These are phyloP conservation scores for Spialia ferax DNA, from an alignment of 2,888 invertebrate genomes.

Conservation along the genomic window DNA sequence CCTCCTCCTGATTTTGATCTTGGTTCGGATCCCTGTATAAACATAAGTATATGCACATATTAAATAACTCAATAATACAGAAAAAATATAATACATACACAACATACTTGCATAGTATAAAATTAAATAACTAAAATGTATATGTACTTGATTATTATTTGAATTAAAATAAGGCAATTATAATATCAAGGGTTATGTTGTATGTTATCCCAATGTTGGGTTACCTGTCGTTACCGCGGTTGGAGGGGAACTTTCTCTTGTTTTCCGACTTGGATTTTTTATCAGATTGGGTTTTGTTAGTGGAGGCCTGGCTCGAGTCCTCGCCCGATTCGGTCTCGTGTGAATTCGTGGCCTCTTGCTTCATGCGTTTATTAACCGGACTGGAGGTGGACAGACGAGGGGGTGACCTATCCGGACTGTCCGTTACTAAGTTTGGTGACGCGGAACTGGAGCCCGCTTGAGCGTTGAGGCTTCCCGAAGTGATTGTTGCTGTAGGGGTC, in stretches of 20 bases:
- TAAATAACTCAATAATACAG: conserved; percentile 8
- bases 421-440: background rate
- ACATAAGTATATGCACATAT: conserved; percentile 28
- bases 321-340: background rate
- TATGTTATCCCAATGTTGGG: background rate
- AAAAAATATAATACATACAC: conserved; percentile 5
- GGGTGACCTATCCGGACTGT: conserved; percentile 7
- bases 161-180: background rate
- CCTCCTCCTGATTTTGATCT: conserved; percentile 3
- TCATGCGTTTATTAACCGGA: conserved; percentile 24
- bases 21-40: conserved; percentile 19
- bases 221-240: conserved; percentile 4
- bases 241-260: background rate
- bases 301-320: background rate
- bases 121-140: conserved; percentile 11
- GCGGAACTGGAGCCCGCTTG: conserved; percentile 5
- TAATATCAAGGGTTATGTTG: background rate
- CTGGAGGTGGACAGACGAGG: conserved; percentile 2
- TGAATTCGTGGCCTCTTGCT: background rate
- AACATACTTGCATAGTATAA: background rate
- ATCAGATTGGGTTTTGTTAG: background rate
- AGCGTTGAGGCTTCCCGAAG: conserved; percentile 2
- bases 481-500: conserved; percentile 3
- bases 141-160: background rate
- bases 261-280: background rate